Percentiles rank a stretch among this genome's conserved stretches.
Conservation (phyloP, 2,797 vertebrate genomes). For the Chelmon rostratus region DNA sequence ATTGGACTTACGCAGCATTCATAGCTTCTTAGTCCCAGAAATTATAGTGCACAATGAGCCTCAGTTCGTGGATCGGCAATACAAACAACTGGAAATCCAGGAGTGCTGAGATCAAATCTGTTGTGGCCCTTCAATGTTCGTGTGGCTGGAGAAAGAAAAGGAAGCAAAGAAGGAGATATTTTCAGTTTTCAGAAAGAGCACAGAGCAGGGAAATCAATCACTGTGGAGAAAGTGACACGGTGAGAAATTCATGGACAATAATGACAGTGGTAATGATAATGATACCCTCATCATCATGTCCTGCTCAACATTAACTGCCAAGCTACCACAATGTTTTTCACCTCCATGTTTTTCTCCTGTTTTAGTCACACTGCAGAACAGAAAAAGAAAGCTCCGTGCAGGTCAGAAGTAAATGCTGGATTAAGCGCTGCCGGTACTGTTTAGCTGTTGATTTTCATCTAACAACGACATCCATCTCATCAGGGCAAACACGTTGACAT, state of each 20-base stretch:
- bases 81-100: not conserved
- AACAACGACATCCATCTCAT: not conserved
- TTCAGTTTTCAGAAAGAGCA: slow-evolving; percentile 29
- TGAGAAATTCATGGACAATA: slow-evolving; percentile 30
- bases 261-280: slow-evolving; percentile 32
- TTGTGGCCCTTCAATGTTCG: not conserved
- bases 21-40: not conserved
- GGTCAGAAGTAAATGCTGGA: not conserved
- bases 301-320: slow-evolving; percentile 33
- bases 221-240: not conserved
- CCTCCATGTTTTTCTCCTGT: not conserved
- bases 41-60: not conserved
- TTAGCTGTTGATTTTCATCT: not conserved
- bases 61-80: not conserved
- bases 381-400: not conserved
- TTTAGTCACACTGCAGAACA: not conserved
- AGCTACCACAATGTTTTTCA: slow-evolving; percentile 4
- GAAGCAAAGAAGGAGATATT: slow-evolving; percentile 3
- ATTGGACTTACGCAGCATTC: slow-evolving; percentile 14
- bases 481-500: not conserved
- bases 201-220: slow-evolving; percentile 32
- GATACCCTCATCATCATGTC: slow-evolving; percentile 12
- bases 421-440: not conserved
- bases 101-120: slow-evolving; percentile 5
- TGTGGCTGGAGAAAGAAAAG: slow-evolving; percentile 1